Conservation (phyloP, 2,888 invertebrate species). For the Catocala sponsa region DNA sequence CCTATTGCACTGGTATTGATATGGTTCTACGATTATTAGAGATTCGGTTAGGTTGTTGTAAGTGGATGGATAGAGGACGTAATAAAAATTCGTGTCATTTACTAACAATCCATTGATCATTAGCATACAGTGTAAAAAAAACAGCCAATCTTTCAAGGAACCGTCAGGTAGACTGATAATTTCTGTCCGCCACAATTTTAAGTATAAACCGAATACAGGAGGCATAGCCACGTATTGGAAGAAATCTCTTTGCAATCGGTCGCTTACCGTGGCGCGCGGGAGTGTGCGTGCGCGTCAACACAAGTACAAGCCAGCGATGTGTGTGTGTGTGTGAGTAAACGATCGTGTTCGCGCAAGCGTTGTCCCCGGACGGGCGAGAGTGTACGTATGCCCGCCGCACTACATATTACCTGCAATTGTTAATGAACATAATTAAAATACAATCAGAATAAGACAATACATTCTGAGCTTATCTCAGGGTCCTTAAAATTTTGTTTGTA, state of each 20-base stretch:
- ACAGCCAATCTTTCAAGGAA: constrained; percentile 52
- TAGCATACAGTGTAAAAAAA: constrained; percentile 14
- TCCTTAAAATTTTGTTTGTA: too few relatives aligned
- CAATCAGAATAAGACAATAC: too few relatives aligned
- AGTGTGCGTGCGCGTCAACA: constrained; percentile 30
- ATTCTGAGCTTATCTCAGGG: too few relatives aligned
- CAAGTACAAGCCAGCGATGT: constrained; percentile 61
- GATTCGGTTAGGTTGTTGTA: neutral
- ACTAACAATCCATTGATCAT: constrained; percentile 8
- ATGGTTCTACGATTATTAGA: constrained; percentile 6
- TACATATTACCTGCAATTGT: constrained; percentile 52
- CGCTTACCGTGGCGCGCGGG: constrained; percentile 51
- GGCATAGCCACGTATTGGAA: constrained; percentile 36
- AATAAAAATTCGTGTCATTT: neutral
- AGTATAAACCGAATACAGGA: constrained; percentile 48
- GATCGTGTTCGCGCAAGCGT: constrained; percentile 40
- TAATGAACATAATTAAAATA: neutral
- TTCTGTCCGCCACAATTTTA: constrained; percentile 25
- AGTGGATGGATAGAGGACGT: neutral
- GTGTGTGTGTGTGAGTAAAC: constrained; percentile 19
- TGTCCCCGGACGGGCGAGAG: constrained; percentile 31
- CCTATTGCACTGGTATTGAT: neutral
- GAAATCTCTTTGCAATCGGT: constrained; percentile 28
- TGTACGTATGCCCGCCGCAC: constrained; percentile 38
- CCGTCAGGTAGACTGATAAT: constrained; percentile 17